Evolutionary conservation across 2,797 vertebrate species (phyloP).

Genomic region (Balearica regulorum): DNA sequence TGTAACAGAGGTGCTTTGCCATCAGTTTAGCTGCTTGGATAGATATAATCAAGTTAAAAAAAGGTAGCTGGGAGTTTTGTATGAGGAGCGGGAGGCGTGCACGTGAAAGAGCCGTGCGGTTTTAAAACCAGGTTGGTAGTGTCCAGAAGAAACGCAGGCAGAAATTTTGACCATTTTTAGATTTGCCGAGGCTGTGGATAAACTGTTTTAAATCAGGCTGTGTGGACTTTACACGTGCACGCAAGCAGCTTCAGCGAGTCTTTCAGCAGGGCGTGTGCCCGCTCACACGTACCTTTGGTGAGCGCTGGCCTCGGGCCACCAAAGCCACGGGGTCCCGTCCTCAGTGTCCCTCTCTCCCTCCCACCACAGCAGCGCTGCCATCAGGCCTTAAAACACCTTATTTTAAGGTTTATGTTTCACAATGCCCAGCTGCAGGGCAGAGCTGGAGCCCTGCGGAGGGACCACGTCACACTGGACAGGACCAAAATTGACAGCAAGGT

Average conservation of each 20-base stretch:
- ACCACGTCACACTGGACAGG: not conserved
- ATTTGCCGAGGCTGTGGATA: not conserved
- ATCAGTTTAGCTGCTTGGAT: not conserved
- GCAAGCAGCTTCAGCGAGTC: not conserved
- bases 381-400: not conserved
- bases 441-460: not conserved
- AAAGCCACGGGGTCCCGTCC: accelerated
- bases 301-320: accelerated
- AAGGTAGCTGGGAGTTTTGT: not conserved
- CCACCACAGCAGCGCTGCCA: not conserved
- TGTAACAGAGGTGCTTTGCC: not conserved
- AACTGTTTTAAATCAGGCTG: not conserved
- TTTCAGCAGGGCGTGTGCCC: not conserved
- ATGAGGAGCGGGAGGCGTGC: accelerated
- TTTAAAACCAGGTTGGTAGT: not conserved
- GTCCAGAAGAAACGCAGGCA: not conserved
- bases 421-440: not conserved
- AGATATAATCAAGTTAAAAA: not conserved
- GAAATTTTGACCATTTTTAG: not conserved
- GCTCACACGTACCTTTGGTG: not conserved
- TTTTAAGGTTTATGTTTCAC: not conserved
- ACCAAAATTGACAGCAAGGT: not conserved
- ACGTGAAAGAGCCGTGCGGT: accelerated
- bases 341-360: not conserved
- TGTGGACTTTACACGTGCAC: not conserved